phyloP scores from a whole-genome alignment of 2,113 vertebrate genomes.

The Bubo bubo region DNA sequence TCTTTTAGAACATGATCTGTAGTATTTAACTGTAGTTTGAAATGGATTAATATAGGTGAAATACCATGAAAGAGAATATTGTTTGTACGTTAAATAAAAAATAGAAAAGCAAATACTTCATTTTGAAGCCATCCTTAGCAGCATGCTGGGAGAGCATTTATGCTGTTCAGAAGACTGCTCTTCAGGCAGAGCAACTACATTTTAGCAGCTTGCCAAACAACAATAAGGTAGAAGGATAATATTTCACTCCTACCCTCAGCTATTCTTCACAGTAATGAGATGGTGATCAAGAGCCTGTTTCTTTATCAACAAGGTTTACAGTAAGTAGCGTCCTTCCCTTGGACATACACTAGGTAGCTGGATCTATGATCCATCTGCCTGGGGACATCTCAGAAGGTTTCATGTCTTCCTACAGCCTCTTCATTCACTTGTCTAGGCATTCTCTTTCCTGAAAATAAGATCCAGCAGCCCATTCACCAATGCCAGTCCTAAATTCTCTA shows the following conservation, averaged over 20 bases:
- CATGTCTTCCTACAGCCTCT: not conserved
- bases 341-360: not conserved
- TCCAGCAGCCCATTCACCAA: not conserved
- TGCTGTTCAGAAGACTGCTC: not conserved
- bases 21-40: not conserved
- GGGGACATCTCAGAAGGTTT: not conserved
- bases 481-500: not conserved
- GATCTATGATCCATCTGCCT: not conserved
- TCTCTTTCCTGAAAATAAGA: not conserved
- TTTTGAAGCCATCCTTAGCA: not conserved
- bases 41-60: not conserved
- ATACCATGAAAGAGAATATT: not conserved
- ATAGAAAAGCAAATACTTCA: not conserved
- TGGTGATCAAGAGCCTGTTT: not conserved
- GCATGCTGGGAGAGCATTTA: not conserved
- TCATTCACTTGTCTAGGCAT: not conserved
- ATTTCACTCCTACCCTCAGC: not conserved
- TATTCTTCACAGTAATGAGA: not conserved
- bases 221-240: not conserved
- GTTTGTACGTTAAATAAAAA: not conserved
- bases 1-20: not conserved
- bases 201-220: not conserved
- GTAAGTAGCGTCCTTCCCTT: not conserved
- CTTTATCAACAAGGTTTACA: not conserved
- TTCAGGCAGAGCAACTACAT: not conserved